Base-by-base conservation (phyloP, 2,888 invertebrate species). In the Masnerella sp. region DNA sequence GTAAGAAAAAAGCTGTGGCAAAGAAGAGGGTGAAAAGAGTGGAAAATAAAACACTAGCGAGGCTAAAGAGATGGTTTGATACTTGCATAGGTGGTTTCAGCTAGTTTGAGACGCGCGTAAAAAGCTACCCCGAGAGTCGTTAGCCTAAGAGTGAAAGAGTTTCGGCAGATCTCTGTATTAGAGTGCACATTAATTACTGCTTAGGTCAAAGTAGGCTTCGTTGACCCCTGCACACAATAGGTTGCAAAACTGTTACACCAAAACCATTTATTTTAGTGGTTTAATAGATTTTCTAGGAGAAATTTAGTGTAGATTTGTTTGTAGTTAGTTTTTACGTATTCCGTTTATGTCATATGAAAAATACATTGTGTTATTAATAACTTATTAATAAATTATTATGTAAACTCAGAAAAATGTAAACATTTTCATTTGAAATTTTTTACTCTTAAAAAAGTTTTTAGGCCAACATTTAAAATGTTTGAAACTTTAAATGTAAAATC, bases 101-200 rank as follows among this genome's bases (percentile, higher is more conserved):
- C 71, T 58, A 58, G 64, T 52, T 54, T 45, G 32, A 61, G 54
- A 49, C 30, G 64, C 40, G 64, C 30, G 62, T 71, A 54, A 64
- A 71, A 75, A 75, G 52, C 43, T 42, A 56, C 62, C n/a, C 18
- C 42, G 22, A 72, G 59, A 74, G 73, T 76, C 77, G 74, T 79
- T 78, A 76, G 74, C 69, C 75, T 62, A 65, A 75, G 77, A 70
- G 67, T 73, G 58, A 76, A 77, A 78, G 71, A 74, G 64, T 73
- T 76, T 76, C 45, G 30, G 52, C 43, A 65, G 65, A 70, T 69
- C 70, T 74, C 56, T 74, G 54, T 68, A 72, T 68, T 67, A 69
- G 47, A 71, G 54, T 56, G 58, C 65, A 68, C 76, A 67, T 74
- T 76, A 77, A 79, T 77, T 78, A 76, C 72, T 34, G 12, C 56